Base-by-base conservation (phyloP, 2,113 vertebrate species). In the Hystrix cristata region DNA sequence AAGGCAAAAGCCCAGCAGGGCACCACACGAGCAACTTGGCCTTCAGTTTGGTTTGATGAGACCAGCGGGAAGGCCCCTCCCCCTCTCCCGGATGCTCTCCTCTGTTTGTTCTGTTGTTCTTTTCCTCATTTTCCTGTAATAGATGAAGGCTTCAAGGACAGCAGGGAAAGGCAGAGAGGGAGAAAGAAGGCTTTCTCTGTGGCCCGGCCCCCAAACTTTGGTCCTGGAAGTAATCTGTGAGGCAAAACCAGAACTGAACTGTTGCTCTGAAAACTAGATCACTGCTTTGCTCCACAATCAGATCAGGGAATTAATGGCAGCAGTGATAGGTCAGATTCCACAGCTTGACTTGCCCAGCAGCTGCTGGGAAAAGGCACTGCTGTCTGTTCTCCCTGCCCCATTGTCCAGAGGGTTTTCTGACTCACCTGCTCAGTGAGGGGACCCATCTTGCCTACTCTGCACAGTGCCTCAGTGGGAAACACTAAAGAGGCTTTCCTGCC, bases 31-130 rank as follows among this genome's bases (percentile, higher is more conserved):
- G 59, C 53, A 51, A 34, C 38, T 5, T 34, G 7, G 2, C 80
- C 38, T 4, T 62, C 4, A 8, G 53, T 1, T 25, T 57, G 64
- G 80, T 1, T 19, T 43, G 57, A 59, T 15, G 19, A n/a, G 23
- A 14, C 0, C 0, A 67, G 57, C 0, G 27, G 25, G 31, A 29
- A 4, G 2, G 46, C 0, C 31, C 13, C 0, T 13, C 31, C 16
- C 7, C 46, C 60, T 6, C 31, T 5, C 34, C 60, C 2, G 27
- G 25, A 16, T 67, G 43, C 5, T 13, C 46, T 21, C 18, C 53
- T 53, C 29, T 19, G 10, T 6, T 48, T 5, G 57, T 3, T 34
- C 29, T 18, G 3, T 34, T 34, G 4, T 53, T 34, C 29, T n/a
- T 64, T 31, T 74, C 57, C 67, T 91, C 38, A 4, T 43, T 76